Conservation (phyloP, 2,888 invertebrate genomes). For the Gandaritis pyraliata region DNA sequence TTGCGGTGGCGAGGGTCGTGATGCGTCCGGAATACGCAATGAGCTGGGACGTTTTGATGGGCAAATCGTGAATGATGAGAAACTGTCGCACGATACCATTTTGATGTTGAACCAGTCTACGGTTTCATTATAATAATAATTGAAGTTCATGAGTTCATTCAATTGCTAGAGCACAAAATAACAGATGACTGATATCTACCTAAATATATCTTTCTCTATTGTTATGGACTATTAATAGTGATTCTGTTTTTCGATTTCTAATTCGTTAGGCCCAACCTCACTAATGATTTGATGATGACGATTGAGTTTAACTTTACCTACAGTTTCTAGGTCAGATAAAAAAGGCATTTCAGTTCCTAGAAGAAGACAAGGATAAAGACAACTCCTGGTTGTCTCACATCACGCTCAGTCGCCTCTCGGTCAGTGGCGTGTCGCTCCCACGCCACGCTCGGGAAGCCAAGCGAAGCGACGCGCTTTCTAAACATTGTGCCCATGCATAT, state of each 20-base stretch:
- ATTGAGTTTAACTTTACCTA: not conserved
- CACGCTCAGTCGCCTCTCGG: constrained; percentile 69
- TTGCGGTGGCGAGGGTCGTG: constrained; percentile 39
- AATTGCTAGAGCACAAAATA: too few species aligned
- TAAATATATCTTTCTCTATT: not conserved
- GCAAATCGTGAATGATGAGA: constrained; percentile 37
- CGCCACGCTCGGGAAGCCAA: constrained; percentile 67
- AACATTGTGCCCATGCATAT: constrained; percentile 54
- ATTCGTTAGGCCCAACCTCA: not conserved
- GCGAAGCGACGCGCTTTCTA: constrained; percentile 78
- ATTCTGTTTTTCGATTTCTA: not conserved
- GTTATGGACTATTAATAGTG: not conserved
- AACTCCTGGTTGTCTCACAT: constrained; percentile 64
- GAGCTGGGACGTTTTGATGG: constrained; percentile 32
- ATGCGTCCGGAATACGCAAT: constrained; percentile 38
- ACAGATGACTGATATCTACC: too few species aligned
- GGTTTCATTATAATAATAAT: not conserved
- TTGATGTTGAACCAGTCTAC: not conserved
- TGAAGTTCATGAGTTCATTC: not conserved
- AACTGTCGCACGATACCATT: constrained; percentile 23
- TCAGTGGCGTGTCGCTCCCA: constrained; percentile 73
- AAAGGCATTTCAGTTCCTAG: constrained; percentile 18
- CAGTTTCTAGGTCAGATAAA: too few species aligned
- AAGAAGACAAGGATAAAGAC: constrained; percentile 47
- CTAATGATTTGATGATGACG: too few species aligned